Base-by-base conservation (phyloP, 2,888 invertebrate species). In the Sphaerophoria rueppellii region DNA sequence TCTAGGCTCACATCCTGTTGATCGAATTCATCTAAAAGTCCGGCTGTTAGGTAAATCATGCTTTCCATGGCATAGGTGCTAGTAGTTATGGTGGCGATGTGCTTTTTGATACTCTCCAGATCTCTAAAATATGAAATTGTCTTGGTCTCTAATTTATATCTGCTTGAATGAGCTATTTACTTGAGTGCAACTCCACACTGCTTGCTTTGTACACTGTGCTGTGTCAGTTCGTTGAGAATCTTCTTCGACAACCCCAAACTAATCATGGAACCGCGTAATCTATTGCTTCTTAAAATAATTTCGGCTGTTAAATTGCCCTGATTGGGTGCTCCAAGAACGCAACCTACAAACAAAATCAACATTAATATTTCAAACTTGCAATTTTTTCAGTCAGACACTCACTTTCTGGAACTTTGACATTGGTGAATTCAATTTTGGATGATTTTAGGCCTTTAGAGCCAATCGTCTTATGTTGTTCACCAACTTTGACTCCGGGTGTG, bases 41-140 rank as follows among this genome's bases (percentile, higher is more conserved):
- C 96, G 0, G 97, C 94, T 0, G 97, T 96, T 88, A 97, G 92
- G 90, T 97, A 99, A 3, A 96, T 93, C 89, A 96, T 95, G 88
- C 98, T 97, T 91, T 99, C 98, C 91, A 96, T 95, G 0, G 95
- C 96, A 89, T 98, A 99, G 0, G 94, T 91, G 0, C 93, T 90
- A 1, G 92, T 89, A 4, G 93, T 91, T 0, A 92, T 91, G 91
- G 92, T 93, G 3, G 91, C 88, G 2, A 92, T 82, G 16, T 90
- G 89, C 2, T 88, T 88, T 7, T 88, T 89, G 2, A 89, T 87
- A 1, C 88, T 79, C 50, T 91, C 90, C 75, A 91, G 76, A 69
- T 92, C 91, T 34, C 91, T 92, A 61, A 3, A 71, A 54, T 37
- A 50, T 40, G 40, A 6, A 40, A 40, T 40, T 40, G 6, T 40